Percentiles rank a stretch among this genome's conserved stretches.
Evolutionary conservation across 2,113 vertebrate genomes (phyloP).

Genomic region (Colinus virginianus): DNA sequence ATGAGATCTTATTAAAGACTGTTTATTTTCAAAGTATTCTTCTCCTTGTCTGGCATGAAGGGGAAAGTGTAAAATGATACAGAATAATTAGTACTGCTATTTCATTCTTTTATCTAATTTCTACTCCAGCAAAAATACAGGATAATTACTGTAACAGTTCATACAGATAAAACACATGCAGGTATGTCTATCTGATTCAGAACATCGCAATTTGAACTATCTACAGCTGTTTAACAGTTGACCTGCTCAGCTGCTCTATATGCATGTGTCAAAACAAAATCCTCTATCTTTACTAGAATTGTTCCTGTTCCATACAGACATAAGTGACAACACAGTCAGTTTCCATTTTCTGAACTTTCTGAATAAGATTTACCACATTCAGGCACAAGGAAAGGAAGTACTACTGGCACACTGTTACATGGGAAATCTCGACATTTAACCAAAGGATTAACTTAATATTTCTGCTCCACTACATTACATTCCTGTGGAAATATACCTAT

Average conservation of each 20-base stretch:
- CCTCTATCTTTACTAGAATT: neutral
- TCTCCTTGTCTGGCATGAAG: neutral
- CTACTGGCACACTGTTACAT: neutral
- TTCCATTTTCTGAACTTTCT: neutral
- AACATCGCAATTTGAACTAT: neutral
- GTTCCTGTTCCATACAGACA: neutral
- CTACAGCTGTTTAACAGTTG: neutral
- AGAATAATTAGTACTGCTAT: neutral
- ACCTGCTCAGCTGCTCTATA: neutral
- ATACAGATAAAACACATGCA: neutral
- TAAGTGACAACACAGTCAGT: neutral
- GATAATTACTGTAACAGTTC: neutral
- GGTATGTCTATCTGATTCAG: neutral
- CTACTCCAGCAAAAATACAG: neutral
- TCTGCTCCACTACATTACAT: neutral
- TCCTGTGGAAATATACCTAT: neutral
- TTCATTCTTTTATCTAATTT: neutral
- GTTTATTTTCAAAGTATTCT: conserved; percentile 30
- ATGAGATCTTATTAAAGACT: neutral
- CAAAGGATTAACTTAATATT: neutral
- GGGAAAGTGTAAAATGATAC: neutral
- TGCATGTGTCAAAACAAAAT: neutral
- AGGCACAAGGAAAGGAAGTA: neutral
- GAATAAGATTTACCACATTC: neutral
- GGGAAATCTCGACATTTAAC: neutral